Evolutionary conservation across 1,140 invertebrate genomes (phyloP).

Genomic region (Caenorhabditis brenneri): DNA sequence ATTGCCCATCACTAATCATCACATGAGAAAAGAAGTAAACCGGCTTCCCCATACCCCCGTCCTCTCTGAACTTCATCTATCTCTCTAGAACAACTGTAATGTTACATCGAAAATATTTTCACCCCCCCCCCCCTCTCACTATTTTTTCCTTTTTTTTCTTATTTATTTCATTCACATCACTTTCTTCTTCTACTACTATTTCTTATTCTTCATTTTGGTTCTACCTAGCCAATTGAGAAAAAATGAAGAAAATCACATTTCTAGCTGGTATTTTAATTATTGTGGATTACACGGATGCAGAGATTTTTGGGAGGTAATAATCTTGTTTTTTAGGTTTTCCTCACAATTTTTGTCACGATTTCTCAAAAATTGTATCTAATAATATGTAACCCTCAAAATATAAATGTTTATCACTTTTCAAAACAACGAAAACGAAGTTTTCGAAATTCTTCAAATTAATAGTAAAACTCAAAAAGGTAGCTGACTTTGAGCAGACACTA

Average conservation of each 20-base stretch:
- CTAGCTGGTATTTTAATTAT: neutral
- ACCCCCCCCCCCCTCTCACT: neutral
- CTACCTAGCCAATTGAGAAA: neutral
- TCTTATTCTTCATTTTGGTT: neutral
- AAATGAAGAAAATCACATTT: neutral
- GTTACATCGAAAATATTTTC: slow-evolving; percentile 9
- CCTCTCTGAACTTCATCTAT: neutral
- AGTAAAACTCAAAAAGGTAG: no score
- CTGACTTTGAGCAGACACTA: no score
- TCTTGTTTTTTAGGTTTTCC: no score
- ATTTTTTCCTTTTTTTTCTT: neutral
- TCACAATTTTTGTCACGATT: no score
- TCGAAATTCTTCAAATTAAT: no score
- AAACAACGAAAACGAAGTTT: no score
- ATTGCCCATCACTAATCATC: neutral
- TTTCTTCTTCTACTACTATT: neutral
- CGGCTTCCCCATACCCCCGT: neutral
- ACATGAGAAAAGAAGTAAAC: neutral
- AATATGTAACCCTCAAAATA: no score
- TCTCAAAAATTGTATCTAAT: no score
- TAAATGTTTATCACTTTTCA: no score
- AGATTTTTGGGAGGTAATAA: neutral
- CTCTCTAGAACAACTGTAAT: neutral
- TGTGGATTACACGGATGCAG: neutral
- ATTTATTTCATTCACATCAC: neutral